phyloP scores from a whole-genome alignment of 2,797 vertebrate genomes.

The Cuniculus paca region DNA sequence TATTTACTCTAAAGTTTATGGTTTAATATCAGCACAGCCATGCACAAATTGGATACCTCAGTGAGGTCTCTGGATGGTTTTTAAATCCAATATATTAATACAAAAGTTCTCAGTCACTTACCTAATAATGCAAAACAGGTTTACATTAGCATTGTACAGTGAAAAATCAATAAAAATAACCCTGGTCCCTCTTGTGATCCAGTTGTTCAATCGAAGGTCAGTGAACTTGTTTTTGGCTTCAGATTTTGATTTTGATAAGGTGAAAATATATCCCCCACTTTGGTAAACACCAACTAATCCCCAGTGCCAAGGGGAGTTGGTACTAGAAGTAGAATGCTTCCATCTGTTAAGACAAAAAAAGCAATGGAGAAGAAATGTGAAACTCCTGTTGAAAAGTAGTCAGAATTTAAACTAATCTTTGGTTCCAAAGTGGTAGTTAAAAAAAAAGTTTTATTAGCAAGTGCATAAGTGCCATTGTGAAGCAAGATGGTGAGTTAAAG shows the following conservation, averaged over 20 bases:
- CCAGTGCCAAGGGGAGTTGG: constrained; percentile 76
- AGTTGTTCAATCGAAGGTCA: constrained; percentile 84
- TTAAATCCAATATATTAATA: constrained; percentile 39
- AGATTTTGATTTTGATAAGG: constrained; percentile 84
- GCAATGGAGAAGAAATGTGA: constrained; percentile 16
- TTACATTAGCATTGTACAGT: constrained; percentile 87
- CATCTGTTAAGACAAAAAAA: constrained; percentile 81
- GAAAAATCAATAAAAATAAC: constrained; percentile 89
- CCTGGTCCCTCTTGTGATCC: constrained; percentile 86
- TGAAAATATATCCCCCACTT: constrained; percentile 84
- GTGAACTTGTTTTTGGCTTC: constrained; percentile 75
- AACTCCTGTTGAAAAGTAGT: constrained; percentile 35
- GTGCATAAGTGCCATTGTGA: constrained; percentile 17
- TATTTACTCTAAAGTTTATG: constrained; percentile 62
- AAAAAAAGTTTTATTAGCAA: not conserved
- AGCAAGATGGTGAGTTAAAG: not conserved
- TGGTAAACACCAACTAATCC: constrained; percentile 83
- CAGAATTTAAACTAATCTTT: constrained; percentile 48
- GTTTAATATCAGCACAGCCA: constrained; percentile 47
- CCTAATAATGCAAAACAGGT: constrained; percentile 88
- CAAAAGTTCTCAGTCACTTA: constrained; percentile 71
- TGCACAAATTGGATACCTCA: constrained; percentile 32
- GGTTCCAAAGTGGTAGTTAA: constrained; percentile 18
- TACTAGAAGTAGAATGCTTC: constrained; percentile 73
- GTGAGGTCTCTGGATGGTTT: not conserved